phyloP scores from a whole-genome alignment of 2,888 invertebrate genomes.

The Hydrotaea cyrtoneurina region DNA sequence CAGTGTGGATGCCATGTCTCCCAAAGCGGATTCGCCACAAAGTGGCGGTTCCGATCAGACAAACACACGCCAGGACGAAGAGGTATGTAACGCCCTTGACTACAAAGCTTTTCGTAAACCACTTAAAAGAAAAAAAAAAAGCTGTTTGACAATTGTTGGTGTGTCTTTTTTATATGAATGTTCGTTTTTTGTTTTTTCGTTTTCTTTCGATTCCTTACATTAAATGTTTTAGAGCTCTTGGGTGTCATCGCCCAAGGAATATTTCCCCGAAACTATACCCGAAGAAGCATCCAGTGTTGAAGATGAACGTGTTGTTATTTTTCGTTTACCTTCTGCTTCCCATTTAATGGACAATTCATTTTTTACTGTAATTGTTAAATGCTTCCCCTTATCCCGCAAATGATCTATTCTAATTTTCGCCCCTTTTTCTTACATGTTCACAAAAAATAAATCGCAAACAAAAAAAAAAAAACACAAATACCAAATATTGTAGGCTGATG shows the following conservation, averaged over 20 bases:
- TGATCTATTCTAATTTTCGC: background rate
- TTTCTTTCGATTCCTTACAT: slow-evolving; percentile 9
- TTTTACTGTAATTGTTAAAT: slow-evolving; percentile 84
- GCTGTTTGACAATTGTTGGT: slow-evolving; percentile 40
- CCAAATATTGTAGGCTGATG: slow-evolving; percentile 84
- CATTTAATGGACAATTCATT: slow-evolving; percentile 89
- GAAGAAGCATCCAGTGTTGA: slow-evolving; percentile 96
- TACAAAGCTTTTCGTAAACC: background rate
- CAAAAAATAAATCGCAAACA: background rate
- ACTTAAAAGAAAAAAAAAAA: background rate
- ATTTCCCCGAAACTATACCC: slow-evolving; percentile 95
- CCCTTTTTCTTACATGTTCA: background rate
- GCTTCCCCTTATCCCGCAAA: background rate
- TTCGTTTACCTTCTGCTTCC: slow-evolving; percentile 89
- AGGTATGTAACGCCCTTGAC: slow-evolving; percentile 70
- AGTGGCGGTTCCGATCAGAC: slow-evolving; percentile 78
- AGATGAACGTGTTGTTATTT: slow-evolving; percentile 95
- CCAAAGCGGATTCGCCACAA: slow-evolving; percentile 79
- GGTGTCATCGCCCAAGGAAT: slow-evolving; percentile 94
- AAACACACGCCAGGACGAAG: slow-evolving; percentile 78
- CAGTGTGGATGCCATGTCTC: slow-evolving; percentile 77
- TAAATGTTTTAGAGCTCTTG: slow-evolving; percentile 83
- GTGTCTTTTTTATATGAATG: slow-evolving; percentile 51
- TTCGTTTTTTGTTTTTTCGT: slow-evolving; percentile 34
- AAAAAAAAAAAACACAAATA: no score